Evolutionary conservation across 2,888 invertebrate species (phyloP).

Genomic region (Phlogophora meticulosa): DNA sequence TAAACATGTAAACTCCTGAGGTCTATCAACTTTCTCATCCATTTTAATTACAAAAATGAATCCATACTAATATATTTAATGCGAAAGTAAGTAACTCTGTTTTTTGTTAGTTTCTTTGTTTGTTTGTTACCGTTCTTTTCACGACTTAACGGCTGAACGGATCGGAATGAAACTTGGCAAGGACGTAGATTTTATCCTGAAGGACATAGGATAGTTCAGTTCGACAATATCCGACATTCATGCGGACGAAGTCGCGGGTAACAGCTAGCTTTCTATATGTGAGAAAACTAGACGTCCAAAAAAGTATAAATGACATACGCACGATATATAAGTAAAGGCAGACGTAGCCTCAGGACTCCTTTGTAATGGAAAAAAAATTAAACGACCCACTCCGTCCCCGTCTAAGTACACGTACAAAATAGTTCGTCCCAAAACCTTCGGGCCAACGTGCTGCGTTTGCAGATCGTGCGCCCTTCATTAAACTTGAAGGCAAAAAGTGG

Average conservation of each 20-base stretch:
- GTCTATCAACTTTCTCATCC: neutral
- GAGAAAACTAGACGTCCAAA: conserved; percentile 1
- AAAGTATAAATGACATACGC: conserved; percentile 1
- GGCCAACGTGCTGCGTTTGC: conserved; percentile 58
- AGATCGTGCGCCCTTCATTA: conserved; percentile 70
- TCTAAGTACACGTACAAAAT: conserved; percentile 46
- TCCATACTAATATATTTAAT: no score
- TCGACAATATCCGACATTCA: no score
- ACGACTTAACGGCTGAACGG: no score
- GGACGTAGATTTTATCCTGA: no score
- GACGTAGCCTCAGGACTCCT: conserved; percentile 10
- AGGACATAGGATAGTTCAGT: no score
- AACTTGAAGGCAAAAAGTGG: conserved; percentile 71
- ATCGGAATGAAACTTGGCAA: no score
- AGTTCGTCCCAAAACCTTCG: conserved; percentile 46
- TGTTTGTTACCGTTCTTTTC: no score
- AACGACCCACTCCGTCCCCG: conserved; percentile 6
- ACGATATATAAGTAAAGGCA: conserved; percentile 7
- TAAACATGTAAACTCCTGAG: no score
- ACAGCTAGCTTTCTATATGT: neutral
- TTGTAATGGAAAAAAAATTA: conserved; percentile 19
- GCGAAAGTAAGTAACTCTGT: no score
- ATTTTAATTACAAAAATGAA: neutral
- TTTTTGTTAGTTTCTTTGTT: no score
- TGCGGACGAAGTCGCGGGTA: no score